Conservation (phyloP, 2,888 invertebrate species). For the Thymelicus sylvestris region DNA sequence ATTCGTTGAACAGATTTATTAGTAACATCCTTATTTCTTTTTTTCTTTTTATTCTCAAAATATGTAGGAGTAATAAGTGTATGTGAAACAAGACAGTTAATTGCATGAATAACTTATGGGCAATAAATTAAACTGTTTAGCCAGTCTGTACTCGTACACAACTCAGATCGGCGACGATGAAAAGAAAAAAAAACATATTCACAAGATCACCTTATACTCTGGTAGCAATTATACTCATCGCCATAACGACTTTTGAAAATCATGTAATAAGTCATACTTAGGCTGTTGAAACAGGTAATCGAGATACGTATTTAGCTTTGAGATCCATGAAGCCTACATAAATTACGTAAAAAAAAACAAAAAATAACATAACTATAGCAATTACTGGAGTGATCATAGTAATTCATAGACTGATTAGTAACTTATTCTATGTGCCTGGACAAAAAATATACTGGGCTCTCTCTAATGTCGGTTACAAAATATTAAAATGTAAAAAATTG, state of each 20-base stretch:
- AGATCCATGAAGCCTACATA: neutral
- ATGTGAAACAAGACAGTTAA: neutral
- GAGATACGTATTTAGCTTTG: neutral
- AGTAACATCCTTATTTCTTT: too few species aligned
- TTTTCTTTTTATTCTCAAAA: too few species aligned
- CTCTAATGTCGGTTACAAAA: too few species aligned
- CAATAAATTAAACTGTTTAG: slow-evolving; percentile 2
- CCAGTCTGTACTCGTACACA: neutral
- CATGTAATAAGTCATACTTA: slow-evolving; percentile 6
- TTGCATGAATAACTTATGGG: neutral
- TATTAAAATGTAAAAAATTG: too few species aligned
- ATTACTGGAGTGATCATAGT: neutral
- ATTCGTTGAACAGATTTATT: too few species aligned
- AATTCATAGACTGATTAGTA: neutral
- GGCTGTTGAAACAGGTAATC: slow-evolving; percentile 1
- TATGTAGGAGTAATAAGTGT: neutral
- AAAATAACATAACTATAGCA: neutral
- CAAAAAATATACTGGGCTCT: too few species aligned
- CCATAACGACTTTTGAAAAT: slow-evolving; percentile 1
- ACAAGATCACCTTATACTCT: neutral
- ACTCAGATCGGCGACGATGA: neutral
- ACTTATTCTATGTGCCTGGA: neutral
- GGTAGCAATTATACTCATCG: neutral
- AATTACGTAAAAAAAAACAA: neutral
- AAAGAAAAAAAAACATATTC: neutral